Conservation (phyloP, 2,113 vertebrate genomes). For the Scomber japonicus region DNA sequence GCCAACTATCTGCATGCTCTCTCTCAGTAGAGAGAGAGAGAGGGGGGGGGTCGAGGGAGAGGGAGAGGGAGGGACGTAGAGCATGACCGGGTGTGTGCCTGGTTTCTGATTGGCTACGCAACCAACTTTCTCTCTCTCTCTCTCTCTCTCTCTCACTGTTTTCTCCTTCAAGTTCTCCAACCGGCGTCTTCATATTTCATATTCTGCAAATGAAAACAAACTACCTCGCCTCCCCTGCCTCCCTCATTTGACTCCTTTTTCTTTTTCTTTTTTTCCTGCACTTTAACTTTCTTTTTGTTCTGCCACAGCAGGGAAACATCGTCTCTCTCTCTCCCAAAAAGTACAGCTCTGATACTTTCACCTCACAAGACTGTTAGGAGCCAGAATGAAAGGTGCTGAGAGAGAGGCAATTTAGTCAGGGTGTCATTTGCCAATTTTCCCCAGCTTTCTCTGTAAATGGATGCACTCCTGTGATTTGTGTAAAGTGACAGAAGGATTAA, state of each 20-base stretch:
- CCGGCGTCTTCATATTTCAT: constrained; percentile 66
- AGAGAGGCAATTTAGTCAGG: neutral
- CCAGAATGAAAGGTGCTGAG: neutral
- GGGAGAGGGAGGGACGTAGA: constrained; percentile 42
- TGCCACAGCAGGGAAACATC: constrained; percentile 15
- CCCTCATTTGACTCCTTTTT: neutral
- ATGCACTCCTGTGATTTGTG: neutral
- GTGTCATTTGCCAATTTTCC: constrained; percentile 10
- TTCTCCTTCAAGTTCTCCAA: constrained; percentile 57
- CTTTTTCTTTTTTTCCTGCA: constrained; percentile 6
- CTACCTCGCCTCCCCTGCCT: constrained; percentile 5
- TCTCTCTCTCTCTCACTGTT: constrained; percentile 14
- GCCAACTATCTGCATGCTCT: constrained; percentile 68
- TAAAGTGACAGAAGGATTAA: neutral
- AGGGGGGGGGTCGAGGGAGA: constrained; percentile 55
- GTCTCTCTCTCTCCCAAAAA: constrained; percentile 8
- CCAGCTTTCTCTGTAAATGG: neutral
- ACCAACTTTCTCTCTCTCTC: constrained; percentile 35
- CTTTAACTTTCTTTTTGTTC: constrained; percentile 39
- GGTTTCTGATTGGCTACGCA: constrained; percentile 48
- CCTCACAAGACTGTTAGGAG: neutral
- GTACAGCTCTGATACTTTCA: neutral
- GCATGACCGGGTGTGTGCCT: constrained; percentile 34
- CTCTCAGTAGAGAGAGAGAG: constrained; percentile 31
- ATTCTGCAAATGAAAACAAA: constrained; percentile 68